Evolutionary conservation across 1,140 invertebrate genomes (phyloP).

Genomic region (Scaptomyza montana): DNA sequence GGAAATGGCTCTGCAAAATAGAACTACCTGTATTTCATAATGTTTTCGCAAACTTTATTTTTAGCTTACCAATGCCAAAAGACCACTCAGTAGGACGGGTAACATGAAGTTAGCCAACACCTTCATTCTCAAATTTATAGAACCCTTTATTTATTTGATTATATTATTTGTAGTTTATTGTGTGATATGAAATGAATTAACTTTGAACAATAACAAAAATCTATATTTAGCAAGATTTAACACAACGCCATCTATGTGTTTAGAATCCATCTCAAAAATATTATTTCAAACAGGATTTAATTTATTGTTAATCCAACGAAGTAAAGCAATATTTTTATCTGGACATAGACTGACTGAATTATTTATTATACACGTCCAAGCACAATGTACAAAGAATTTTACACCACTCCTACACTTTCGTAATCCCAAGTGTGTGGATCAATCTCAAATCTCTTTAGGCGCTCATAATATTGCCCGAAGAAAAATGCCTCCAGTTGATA

Average conservation of each 20-base stretch:
- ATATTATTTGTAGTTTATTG: not conserved
- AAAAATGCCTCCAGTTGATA: slow-evolving; percentile 36
- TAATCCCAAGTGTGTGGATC: slow-evolving; percentile 1
- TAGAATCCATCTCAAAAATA: too few relatives aligned
- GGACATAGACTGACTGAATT: too few relatives aligned
- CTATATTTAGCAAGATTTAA: not conserved
- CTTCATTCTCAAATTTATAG: not conserved
- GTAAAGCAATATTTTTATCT: too few relatives aligned
- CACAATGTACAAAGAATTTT: not conserved
- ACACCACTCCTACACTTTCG: not conserved
- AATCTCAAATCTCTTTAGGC: slow-evolving; percentile 8
- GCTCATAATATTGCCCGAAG: slow-evolving; percentile 34
- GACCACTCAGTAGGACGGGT: not conserved
- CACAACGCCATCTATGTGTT: not conserved
- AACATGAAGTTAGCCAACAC: not conserved
- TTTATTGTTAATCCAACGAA: too few relatives aligned
- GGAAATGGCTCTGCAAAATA: not conserved
- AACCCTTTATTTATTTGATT: not conserved
- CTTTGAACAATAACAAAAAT: not conserved
- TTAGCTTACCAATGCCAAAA: slow-evolving; percentile 8
- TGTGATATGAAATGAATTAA: not conserved
- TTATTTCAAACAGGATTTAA: too few relatives aligned
- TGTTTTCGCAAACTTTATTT: not conserved
- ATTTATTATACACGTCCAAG: too few relatives aligned
- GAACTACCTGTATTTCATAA: not conserved